Conservation (phyloP, 2,113 vertebrate species). For the Xiphophorus couchianus region DNA sequence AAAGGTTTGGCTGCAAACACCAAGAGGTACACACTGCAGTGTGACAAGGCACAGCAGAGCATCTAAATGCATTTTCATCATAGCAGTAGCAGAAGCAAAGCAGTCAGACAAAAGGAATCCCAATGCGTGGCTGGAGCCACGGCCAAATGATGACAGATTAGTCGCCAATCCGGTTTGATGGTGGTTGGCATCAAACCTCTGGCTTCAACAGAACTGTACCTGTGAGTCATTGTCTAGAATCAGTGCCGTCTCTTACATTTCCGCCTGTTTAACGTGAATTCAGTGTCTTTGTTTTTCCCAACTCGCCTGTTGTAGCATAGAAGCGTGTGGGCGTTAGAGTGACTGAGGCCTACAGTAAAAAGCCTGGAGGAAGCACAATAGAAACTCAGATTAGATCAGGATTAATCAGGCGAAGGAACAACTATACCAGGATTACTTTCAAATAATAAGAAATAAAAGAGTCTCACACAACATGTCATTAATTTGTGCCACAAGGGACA, state of each 20-base stretch:
- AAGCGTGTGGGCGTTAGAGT: not conserved
- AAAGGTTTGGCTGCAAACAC: not conserved
- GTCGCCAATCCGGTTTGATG: not conserved
- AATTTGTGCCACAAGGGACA: too few species aligned
- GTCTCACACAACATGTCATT: too few species aligned
- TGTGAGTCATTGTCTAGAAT: not conserved
- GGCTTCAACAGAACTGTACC: not conserved
- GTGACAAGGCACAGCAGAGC: slow-evolving; percentile 2
- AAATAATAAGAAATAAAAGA: not conserved
- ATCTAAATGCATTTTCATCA: slow-evolving; percentile 19
- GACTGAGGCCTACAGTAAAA: not conserved
- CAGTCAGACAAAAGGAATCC: not conserved
- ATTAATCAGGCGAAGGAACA: not conserved
- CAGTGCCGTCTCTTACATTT: not conserved
- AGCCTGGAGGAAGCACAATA: not conserved
- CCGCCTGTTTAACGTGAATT: not conserved
- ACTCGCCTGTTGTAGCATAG: not conserved
- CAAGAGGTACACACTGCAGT: not conserved
- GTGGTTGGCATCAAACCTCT: not conserved
- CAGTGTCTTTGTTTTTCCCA: not conserved
- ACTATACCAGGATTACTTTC: not conserved
- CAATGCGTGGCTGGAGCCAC: not conserved
- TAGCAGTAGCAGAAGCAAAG: slow-evolving; percentile 33
- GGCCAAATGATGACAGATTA: not conserved
- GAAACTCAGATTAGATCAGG: not conserved